Percentiles rank a stretch among this genome's conserved stretches.
phyloP scores from a whole-genome alignment of 2,797 vertebrate genomes.

The Rhinophrynus dorsalis region DNA sequence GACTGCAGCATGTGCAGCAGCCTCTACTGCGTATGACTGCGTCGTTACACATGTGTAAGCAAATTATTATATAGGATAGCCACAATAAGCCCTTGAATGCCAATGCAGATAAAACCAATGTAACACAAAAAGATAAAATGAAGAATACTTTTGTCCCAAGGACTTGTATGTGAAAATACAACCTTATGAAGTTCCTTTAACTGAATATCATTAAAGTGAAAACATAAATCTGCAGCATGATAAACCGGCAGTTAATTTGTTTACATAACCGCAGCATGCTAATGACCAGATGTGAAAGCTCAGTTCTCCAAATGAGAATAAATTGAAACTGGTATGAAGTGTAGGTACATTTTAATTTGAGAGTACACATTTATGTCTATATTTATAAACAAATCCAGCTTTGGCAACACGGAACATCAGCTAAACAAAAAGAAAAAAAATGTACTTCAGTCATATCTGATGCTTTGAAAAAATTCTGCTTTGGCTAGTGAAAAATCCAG shows the following conservation, averaged over 20 bases:
- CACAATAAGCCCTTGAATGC: too few relatives aligned
- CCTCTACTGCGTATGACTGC: too few relatives aligned
- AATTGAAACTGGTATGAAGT: slow-evolving; percentile 25
- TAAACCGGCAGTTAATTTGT: slow-evolving; percentile 45
- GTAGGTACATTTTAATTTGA: slow-evolving; percentile 25
- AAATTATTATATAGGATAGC: too few relatives aligned
- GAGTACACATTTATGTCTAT: not conserved
- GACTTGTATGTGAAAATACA: slow-evolving; percentile 28
- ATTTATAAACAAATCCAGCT: not conserved
- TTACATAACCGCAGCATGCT: slow-evolving; percentile 38
- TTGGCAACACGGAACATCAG: not conserved
- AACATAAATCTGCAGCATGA: slow-evolving; percentile 35
- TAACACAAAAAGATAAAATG: too few relatives aligned
- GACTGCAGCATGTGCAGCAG: too few relatives aligned
- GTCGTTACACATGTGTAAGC: too few relatives aligned
- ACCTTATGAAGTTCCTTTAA: slow-evolving; percentile 32
- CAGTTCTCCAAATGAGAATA: slow-evolving; percentile 40
- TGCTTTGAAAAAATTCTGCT: not conserved
- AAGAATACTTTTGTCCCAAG: too few relatives aligned
- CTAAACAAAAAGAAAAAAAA: not conserved
- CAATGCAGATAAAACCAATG: too few relatives aligned
- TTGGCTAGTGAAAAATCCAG: too few relatives aligned
- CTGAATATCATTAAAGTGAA: slow-evolving; percentile 37
- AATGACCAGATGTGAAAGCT: slow-evolving; percentile 43
- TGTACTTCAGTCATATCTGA: not conserved